Base-by-base conservation (phyloP, 1,140 invertebrate species). In the Macrobrachium nipponense region DNA sequence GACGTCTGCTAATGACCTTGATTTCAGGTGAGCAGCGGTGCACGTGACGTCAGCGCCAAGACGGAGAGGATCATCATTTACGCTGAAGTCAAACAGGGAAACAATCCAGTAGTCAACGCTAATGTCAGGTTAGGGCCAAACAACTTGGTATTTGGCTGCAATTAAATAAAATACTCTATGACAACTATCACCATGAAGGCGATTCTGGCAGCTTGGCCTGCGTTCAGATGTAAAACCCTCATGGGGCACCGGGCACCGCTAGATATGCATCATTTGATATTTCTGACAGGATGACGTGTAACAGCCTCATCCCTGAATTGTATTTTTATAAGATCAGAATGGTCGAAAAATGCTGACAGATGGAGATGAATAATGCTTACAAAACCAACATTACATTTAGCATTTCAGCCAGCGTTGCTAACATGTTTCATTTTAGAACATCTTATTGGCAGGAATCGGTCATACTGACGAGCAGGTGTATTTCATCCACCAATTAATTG, bases 61-160 rank as follows among this genome's bases (percentile, higher is more conserved):
- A 44, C 20, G 27, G 84, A 86, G 77, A 73, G 59, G 62, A 78
- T 86, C 4, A 73, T 80, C 61, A 86, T 86, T 11, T 86, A 64
- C 62, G 84, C 84, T 27, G 77, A 86, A 23, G 84, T 86, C 12
- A 86, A 73, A 27, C 84, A 86, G 51, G 84, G 84, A 43, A 80
- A 80, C 43, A 86, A 75, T 51, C 84, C 84, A n/a, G 84, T 86
- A 6, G 68, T 80, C 8, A 73, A 86, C 73, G 84, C 84, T 51
- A 43, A 79, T 58, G 84, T 86, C 23, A 86, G 77, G 84, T 86
- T 11, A 58, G 84, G 36, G 61, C 11, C 2, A 27, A 58, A n/a
- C 5, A 14, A 0, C 14, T 18, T 18, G 17, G 70, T 18, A n/a
- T 15, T 2, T 18, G 70, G 17, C 3, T 15, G 6, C 15, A 73